These are phyloP conservation scores for Coregonus sp. DNA, from an alignment of 2,797 vertebrate species.

Conservation along the genomic window DNA sequence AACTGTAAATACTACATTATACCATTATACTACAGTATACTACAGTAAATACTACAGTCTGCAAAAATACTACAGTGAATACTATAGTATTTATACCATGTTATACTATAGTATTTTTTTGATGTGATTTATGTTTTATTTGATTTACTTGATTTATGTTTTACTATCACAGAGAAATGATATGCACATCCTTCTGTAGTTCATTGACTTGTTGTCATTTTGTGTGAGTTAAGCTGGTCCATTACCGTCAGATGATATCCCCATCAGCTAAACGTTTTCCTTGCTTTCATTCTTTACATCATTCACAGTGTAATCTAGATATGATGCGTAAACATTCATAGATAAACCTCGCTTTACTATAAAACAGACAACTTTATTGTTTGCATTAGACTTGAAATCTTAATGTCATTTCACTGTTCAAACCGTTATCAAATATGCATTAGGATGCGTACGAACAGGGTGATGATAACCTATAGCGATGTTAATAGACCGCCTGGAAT, in stretches of 20 bases:
- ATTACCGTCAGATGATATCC: not conserved
- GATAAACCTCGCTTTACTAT: not conserved
- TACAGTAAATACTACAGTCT: too few species aligned
- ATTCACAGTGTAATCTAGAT: not conserved
- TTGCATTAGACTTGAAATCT: slow-evolving; percentile 8
- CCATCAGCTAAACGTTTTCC: not conserved
- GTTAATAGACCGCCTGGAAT: slow-evolving; percentile 76
- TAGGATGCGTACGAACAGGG: slow-evolving; percentile 69
- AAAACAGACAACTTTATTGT: not conserved
- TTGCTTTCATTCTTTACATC: not conserved
- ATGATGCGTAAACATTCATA: not conserved
- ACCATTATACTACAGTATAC: too few species aligned
- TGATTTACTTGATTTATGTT: not conserved
- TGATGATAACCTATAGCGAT: slow-evolving; percentile 79
- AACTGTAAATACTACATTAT: too few species aligned
- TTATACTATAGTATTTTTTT: too few species aligned
- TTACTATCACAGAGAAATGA: not conserved
- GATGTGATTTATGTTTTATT: too few species aligned
- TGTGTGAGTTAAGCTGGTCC: not conserved
- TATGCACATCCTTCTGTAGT: not conserved
- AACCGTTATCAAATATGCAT: slow-evolving; percentile 69
- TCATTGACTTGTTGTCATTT: not conserved
- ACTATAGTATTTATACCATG: too few species aligned
- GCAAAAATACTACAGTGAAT: too few species aligned
- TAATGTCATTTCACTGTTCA: slow-evolving; percentile 64